phyloP scores from a whole-genome alignment of 2,888 invertebrate species.

The Chaetoderma sp. region DNA sequence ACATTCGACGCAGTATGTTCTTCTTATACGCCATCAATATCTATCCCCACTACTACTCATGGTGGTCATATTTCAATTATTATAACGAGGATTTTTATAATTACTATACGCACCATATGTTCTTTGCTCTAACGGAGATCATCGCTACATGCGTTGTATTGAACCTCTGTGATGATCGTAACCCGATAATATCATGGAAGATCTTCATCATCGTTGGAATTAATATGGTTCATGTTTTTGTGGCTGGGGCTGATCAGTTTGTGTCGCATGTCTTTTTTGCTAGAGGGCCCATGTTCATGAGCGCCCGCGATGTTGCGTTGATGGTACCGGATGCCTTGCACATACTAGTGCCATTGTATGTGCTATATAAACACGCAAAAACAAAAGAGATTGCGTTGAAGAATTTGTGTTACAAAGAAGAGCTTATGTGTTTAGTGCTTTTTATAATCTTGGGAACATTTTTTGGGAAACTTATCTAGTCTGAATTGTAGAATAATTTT shows the following conservation, averaged over 20 bases:
- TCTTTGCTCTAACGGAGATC: conserved; percentile 65
- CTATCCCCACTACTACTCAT: conserved; percentile 67
- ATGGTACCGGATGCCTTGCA: conserved; percentile 65
- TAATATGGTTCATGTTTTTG: conserved; percentile 62
- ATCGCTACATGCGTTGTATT: conserved; percentile 59
- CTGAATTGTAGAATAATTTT: too few relatives aligned
- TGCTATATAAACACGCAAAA: conserved; percentile 58
- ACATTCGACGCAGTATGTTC: conserved; percentile 54
- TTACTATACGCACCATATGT: conserved; percentile 63
- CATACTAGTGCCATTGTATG: conserved; percentile 73
- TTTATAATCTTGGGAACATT: conserved; percentile 55
- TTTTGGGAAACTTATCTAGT: conserved; percentile 47
- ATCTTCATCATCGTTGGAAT: conserved; percentile 59
- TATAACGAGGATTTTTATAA: conserved; percentile 66
- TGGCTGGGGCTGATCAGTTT: conserved; percentile 65
- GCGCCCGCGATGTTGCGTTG: conserved; percentile 59
- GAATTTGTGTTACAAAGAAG: conserved; percentile 66
- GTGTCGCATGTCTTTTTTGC: conserved; percentile 57
- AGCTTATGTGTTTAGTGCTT: conserved; percentile 61
- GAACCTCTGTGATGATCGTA: conserved; percentile 55
- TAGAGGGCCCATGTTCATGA: conserved; percentile 56
- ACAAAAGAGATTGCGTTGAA: conserved; percentile 54
- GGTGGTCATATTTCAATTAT: conserved; percentile 68
- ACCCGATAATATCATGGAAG: conserved; percentile 59
- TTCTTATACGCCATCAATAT: conserved; percentile 57